These are phyloP conservation scores for Eubasilissa regina DNA, from an alignment of 1,140 invertebrate species.

Conservation along the genomic window DNA sequence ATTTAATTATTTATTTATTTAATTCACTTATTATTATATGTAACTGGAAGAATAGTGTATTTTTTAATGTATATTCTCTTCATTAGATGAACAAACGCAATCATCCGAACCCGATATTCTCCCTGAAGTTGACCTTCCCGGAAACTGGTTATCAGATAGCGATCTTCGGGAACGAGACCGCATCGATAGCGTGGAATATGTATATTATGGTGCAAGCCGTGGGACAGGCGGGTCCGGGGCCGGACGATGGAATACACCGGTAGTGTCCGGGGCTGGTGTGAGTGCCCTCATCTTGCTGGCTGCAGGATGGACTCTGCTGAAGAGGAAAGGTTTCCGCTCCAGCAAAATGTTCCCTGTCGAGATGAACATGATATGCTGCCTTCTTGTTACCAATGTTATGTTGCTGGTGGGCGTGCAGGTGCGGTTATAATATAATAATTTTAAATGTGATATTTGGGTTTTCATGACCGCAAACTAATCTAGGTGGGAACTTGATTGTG, in stretches of 20 bases:
- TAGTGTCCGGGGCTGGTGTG: constrained; percentile 35
- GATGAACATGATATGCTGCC: constrained; percentile 68
- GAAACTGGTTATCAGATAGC: constrained; percentile 67
- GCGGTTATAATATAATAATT: not conserved
- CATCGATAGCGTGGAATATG: constrained; percentile 70
- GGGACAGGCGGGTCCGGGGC: not conserved
- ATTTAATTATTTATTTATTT: too few species aligned
- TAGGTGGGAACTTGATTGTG: not conserved
- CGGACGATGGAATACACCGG: constrained; percentile 36
- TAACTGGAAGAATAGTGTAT: not conserved
- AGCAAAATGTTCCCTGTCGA: constrained; percentile 71
- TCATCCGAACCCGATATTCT: constrained; percentile 57
- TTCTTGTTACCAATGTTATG: constrained; percentile 66
- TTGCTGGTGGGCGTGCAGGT: constrained; percentile 69
- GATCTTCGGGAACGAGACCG: constrained; percentile 70
- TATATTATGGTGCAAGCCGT: constrained; percentile 61
- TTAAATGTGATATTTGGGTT: not conserved
- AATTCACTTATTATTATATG: not conserved
- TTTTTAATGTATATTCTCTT: not conserved
- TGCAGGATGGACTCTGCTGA: constrained; percentile 14
- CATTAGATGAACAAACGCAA: constrained; percentile 27
- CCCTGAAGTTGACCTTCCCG: constrained; percentile 66
- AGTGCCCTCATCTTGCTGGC: constrained; percentile 28
- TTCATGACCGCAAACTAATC: not conserved
- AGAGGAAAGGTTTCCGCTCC: constrained; percentile 49